Base-by-base conservation (phyloP, 92 coral and sea anemone genomes). In the Umimayanthus kanabou region DNA sequence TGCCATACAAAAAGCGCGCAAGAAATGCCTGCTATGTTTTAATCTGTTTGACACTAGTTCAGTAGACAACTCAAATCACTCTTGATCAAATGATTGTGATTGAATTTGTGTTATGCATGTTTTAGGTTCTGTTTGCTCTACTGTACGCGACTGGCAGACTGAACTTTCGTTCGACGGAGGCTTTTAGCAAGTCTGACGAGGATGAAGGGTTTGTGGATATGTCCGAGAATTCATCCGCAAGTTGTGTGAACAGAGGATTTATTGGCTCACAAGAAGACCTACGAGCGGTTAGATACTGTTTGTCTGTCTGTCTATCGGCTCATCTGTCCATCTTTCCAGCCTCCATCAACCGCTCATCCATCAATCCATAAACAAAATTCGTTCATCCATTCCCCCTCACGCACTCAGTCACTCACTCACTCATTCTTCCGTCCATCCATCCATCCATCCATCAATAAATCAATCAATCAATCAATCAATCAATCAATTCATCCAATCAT, bases 181-280 rank as follows among this genome's bases (percentile, higher is more conserved):
- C 49, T 26, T 47, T 29, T 29, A 67, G 42, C 43, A 13, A 73
- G 87, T 70, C 78, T 13, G 91, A 90, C 6, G 83, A 42, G 30
- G 93, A 88, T 82, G 93, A 91, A 80, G 93, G 90, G 9, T 91
- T 85, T 77, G 93, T 73, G 79, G 95, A 93, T 73, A 39, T 93
- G 90, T 65, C 91, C 15, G 64, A 84, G 22, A 77, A 86, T 0
- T 79, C 91, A 26, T 65, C 76, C 81, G 45, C 80, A 30, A 77
- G 89, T 37, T 73, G 85, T 73, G 10, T 73, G 39, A 88, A 88
- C 80, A 64, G 29, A 71, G 93, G 89, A n/a, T 91, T 73, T 43
- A 55, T 71, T 70, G 26, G 20, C 16, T 83, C 87, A 28, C 66
- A 73, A 6, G 84, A 73, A 25, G 74, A 85, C 18, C 37, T 87